phyloP scores from a whole-genome alignment of 1,140 invertebrate genomes.

The Hermetia illucens region DNA sequence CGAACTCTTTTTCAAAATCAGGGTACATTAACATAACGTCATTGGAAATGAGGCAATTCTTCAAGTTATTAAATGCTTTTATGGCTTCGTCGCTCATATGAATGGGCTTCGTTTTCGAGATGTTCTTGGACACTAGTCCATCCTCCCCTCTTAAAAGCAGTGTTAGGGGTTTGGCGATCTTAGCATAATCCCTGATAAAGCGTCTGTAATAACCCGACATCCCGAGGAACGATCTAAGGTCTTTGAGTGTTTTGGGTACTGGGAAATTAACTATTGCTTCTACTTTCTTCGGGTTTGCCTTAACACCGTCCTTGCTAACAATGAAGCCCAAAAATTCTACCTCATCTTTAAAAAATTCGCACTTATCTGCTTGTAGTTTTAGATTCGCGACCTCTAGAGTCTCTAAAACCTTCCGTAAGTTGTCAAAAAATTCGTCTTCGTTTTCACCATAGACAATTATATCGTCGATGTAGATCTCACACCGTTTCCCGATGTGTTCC shows the following conservation, averaged over 20 bases:
- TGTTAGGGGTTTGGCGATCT: conserved; percentile 7
- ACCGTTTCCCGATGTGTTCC: conserved; percentile 12
- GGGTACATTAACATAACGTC: conserved; percentile 26
- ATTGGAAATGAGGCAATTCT: conserved; percentile 23
- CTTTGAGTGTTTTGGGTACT: conserved; percentile 7
- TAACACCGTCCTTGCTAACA: conserved; percentile 7
- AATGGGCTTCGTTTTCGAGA: conserved; percentile 2
- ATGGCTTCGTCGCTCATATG: conserved; percentile 7
- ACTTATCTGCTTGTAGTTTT: conserved; percentile 8
- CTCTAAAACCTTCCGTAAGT: conserved; percentile 8
- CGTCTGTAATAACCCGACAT: conserved; percentile 6
- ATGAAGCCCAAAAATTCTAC: conserved; percentile 10
- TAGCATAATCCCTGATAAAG: conserved; percentile 17
- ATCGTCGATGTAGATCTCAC: conserved; percentile 16
- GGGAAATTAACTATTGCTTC: conserved; percentile 10
- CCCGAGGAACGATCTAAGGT: conserved; percentile 11
- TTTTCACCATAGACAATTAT: conserved; percentile 10
- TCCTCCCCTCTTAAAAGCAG: conserved; percentile 6
- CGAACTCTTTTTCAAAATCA: conserved; percentile 17
- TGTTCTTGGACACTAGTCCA: conserved; percentile 1
- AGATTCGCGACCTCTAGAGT: conserved; percentile 6
- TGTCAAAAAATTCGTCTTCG: conserved; percentile 16
- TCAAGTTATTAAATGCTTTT: conserved; percentile 25
- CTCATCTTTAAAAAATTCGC: conserved; percentile 9
- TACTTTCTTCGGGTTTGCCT: conserved; percentile 12